A percentile compares a stretch with the other conserved stretches of the same genome.
Conservation (phyloP, 2,113 vertebrate species). For the Laticauda colubrina region DNA sequence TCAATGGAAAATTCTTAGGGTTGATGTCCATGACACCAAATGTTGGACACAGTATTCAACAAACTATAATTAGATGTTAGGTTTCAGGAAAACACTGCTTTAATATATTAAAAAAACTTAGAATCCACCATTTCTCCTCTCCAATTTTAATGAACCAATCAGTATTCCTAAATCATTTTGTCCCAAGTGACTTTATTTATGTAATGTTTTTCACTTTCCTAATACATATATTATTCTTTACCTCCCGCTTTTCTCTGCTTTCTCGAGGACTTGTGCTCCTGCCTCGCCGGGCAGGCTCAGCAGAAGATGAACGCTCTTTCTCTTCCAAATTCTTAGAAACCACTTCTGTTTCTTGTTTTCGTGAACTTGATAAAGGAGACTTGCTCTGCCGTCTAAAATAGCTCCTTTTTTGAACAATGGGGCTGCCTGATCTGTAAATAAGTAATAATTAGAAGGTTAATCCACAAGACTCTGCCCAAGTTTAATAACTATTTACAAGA, state of each 20-base stretch:
- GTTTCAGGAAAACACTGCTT: neutral
- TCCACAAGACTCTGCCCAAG: neutral
- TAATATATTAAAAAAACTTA: neutral
- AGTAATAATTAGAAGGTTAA: neutral
- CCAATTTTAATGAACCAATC: neutral
- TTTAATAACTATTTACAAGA: neutral
- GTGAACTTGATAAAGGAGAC: neutral
- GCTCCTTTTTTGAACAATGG: conserved; percentile 7
- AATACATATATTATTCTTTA: neutral
- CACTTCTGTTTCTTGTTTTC: conserved; percentile 3
- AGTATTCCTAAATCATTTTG: neutral
- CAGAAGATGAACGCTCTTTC: conserved; percentile 11
- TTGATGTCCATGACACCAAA: neutral
- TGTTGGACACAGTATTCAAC: neutral
- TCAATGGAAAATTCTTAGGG: neutral
- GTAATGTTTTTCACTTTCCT: neutral
- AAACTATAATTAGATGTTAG: neutral
- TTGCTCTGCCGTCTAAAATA: conserved; percentile 7
- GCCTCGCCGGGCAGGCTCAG: conserved; percentile 9
- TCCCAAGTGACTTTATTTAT: neutral
- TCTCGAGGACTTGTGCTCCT: conserved; percentile 17
- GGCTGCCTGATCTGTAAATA: conserved; percentile 25
- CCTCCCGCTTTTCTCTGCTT: conserved; percentile 27
- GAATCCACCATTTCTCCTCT: neutral
- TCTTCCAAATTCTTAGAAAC: conserved; percentile 7